Evolutionary conservation across 2,888 invertebrate species (phyloP).

Genomic region (Drosophila falleni): DNA sequence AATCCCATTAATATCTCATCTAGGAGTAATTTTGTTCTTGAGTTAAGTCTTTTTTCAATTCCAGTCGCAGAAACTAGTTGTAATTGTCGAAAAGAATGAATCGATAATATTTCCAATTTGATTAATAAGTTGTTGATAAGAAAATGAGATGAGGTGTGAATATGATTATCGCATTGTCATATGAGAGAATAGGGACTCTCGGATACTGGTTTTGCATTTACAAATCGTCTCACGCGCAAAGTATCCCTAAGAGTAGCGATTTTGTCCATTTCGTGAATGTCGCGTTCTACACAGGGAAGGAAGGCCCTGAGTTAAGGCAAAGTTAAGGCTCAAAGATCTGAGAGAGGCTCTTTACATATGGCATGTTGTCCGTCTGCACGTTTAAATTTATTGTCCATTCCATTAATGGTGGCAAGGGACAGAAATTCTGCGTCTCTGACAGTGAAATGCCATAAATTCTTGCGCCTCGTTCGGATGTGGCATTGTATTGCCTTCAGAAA

Average conservation of each 20-base stretch:
- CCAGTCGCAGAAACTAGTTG: too few species aligned
- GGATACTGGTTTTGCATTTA: constrained; percentile 39
- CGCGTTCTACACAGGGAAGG: constrained; percentile 46
- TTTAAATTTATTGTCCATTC: constrained; percentile 79
- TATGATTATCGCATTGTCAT: constrained; percentile 71
- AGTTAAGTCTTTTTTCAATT: too few species aligned
- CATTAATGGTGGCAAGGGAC: constrained; percentile 79
- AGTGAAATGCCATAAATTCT: constrained; percentile 81
- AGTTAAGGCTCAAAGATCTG: not conserved
- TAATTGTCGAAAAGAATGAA: too few species aligned
- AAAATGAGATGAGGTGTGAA: constrained; percentile 40
- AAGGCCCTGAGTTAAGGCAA: not conserved
- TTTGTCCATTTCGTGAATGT: constrained; percentile 74
- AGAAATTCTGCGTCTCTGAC: constrained; percentile 78
- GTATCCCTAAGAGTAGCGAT: constrained; percentile 48
- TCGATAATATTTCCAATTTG: constrained; percentile 8
- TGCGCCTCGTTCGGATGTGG: constrained; percentile 60
- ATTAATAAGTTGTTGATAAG: constrained; percentile 36
- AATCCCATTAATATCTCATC: too few species aligned
- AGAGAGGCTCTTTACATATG: constrained; percentile 69
- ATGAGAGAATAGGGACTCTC: constrained; percentile 31
- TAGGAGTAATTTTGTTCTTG: too few species aligned
- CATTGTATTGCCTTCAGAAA: constrained; percentile 27
- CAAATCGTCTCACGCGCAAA: constrained; percentile 76
- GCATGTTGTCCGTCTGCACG: constrained; percentile 79